Base-by-base conservation (phyloP, 1,140 invertebrate species). In the Lineus longissimus region DNA sequence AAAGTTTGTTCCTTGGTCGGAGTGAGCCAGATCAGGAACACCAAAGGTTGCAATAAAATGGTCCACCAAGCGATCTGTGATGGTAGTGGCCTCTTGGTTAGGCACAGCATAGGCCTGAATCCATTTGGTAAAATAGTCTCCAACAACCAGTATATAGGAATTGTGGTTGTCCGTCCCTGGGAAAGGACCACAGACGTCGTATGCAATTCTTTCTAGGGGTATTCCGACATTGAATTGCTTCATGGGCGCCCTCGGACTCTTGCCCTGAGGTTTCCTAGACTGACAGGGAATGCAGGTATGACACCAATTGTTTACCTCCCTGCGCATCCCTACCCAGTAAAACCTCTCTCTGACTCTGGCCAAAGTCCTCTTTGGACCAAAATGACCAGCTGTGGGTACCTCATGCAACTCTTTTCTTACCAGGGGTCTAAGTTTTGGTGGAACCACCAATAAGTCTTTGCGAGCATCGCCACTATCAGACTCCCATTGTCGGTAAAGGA, bases 51-150 rank as follows among this genome's bases (percentile, higher is more conserved):
- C 23, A 54, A 68, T 73, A 29, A 83, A 56, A n/a, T 73, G 63
- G 7, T 77, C 36, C 27, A 67, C 59, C 15, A 69, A 45, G 19
- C 70, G 68, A 9, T 70, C 64, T 13, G 67, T 67, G n/a, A 78
- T 68, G n/a, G 71, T 67, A 6, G 61, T 54, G 9, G 73, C 64
- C 30, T 66, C 47, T 22, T 72, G 68, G 57, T 70, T 61, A 19
- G 47, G 61, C 7, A 74, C 27, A 1, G 77, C 55, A 62, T 55
- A 62, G 9, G 70, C 69, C 41, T 76, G 67, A 2, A 64, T 55
- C 55, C 61, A 81, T 61, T 75, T 73, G 2, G 78, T 77, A n/a
- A 73, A 71, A 59, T 77, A 74, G 59, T 77, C 73, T 1, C 65
- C 64, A 0, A 68, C 56, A 19, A 74, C 65, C 4, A 75, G 31